phyloP scores from a whole-genome alignment of 2,888 invertebrate genomes.

The Agrypnus murinus region DNA sequence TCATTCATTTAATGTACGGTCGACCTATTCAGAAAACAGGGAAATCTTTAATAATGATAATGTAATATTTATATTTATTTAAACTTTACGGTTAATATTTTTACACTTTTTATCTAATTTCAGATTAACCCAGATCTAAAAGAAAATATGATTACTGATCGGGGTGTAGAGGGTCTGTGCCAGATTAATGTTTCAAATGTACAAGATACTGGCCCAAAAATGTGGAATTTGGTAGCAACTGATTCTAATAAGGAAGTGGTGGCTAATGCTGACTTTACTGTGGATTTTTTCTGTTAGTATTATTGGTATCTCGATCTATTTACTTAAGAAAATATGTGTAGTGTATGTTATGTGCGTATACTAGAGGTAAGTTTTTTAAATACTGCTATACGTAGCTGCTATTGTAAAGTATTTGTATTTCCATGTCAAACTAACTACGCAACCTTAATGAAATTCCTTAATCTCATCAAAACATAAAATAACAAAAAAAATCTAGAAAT shows the following conservation, averaged over 20 bases:
- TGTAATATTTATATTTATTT: neutral
- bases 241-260: neutral
- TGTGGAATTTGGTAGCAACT: slow-evolving; percentile 20
- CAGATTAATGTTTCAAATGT: slow-evolving; percentile 23
- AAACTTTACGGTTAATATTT: neutral
- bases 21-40: neutral
- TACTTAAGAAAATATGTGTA: too few species aligned
- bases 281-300: slow-evolving; percentile 13
- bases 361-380: too few species aligned
- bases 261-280: neutral
- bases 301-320: too few species aligned
- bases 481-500: too few species aligned
- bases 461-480: too few species aligned
- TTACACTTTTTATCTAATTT: neutral
- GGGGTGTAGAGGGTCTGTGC: neutral
- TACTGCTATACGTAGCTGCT: too few species aligned
- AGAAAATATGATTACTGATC: neutral
- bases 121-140: neutral
- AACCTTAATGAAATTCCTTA: too few species aligned
- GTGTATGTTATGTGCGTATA: too few species aligned
- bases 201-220: slow-evolving; percentile 21
- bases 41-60: neutral
- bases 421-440: too few species aligned
- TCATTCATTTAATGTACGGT: neutral
- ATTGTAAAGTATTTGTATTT: too few species aligned